These are phyloP conservation scores for Capitulum mitella DNA, from an alignment of 2,888 invertebrate genomes.

Conservation along the genomic window DNA sequence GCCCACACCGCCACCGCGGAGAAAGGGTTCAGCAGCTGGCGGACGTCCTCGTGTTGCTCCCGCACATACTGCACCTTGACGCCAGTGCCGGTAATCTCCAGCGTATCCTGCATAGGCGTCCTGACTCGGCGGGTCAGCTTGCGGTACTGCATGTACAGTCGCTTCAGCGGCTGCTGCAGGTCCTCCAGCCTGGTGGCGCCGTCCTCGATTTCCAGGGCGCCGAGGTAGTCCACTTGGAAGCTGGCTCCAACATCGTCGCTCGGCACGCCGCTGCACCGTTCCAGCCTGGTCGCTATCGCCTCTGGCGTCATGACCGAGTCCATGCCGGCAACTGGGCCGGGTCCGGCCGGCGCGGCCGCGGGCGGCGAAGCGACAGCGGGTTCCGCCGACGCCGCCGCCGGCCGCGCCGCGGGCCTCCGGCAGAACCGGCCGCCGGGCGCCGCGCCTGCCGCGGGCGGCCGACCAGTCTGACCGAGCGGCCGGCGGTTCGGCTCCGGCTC, in stretches of 20 bases:
- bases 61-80: constrained; percentile 31
- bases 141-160: constrained; percentile 58
- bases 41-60: constrained; percentile 37
- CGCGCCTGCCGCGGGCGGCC: neutral
- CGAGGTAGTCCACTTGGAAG: constrained; percentile 63
- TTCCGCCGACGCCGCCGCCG: neutral
- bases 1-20: constrained; percentile 91
- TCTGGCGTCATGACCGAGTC: neutral
- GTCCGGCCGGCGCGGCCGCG: neutral
- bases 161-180: constrained; percentile 68
- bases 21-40: constrained; percentile 61
- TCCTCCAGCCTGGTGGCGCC: constrained; percentile 66
- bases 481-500: neutral
- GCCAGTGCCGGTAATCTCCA: constrained; percentile 54
- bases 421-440: no score
- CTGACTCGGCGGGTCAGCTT: constrained; percentile 42
- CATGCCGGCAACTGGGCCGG: neutral
- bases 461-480: neutral
- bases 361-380: neutral
- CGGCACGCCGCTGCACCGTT: neutral
- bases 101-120: constrained; percentile 50
- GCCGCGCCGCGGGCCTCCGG: neutral
- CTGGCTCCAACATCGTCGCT: neutral
- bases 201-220: constrained; percentile 66
- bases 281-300: neutral